Percentiles rank a stretch among this genome's conserved stretches.
Evolutionary conservation across 2,113 vertebrate species (phyloP).

Genomic region (Alexandromys fortis): DNA sequence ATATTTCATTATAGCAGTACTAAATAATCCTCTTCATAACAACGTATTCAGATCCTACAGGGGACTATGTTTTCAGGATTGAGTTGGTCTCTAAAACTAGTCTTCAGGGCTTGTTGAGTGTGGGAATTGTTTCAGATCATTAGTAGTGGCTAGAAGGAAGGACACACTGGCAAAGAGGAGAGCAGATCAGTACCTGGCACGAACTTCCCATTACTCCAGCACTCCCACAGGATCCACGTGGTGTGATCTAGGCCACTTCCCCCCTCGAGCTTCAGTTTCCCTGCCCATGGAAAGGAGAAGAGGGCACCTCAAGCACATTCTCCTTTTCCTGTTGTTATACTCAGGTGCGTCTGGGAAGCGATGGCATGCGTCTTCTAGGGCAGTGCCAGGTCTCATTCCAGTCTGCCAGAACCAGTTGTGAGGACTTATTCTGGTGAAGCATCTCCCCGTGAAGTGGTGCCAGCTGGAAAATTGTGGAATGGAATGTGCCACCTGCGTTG

Average conservation of each 20-base stretch:
- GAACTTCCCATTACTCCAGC: neutral
- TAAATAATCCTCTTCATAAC: constrained; percentile 44
- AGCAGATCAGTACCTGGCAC: neutral
- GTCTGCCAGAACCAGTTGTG: constrained; percentile 57
- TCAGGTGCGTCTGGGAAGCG: neutral
- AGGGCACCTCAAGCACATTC: neutral
- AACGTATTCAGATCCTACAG: neutral
- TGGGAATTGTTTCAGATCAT: constrained; percentile 9
- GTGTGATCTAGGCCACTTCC: neutral
- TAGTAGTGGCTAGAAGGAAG: constrained; percentile 4
- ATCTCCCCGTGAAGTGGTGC: constrained; percentile 44
- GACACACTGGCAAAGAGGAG: neutral
- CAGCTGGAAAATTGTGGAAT: constrained; percentile 67
- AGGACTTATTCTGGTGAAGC: constrained; percentile 46
- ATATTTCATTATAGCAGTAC: constrained; percentile 30
- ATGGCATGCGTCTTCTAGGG: neutral
- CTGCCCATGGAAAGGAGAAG: neutral
- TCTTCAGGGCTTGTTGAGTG: neutral
- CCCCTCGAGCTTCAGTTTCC: neutral
- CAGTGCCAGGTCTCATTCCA: constrained; percentile 53
- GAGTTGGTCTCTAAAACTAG: constrained; percentile 25
- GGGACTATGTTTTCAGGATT: constrained; percentile 14
- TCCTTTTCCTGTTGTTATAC: constrained; percentile 27
- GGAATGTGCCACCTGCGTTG: constrained; percentile 76
- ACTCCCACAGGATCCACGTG: neutral